phyloP scores from a whole-genome alignment of 1,140 invertebrate genomes.

The Teleogryllus occipitalis region DNA sequence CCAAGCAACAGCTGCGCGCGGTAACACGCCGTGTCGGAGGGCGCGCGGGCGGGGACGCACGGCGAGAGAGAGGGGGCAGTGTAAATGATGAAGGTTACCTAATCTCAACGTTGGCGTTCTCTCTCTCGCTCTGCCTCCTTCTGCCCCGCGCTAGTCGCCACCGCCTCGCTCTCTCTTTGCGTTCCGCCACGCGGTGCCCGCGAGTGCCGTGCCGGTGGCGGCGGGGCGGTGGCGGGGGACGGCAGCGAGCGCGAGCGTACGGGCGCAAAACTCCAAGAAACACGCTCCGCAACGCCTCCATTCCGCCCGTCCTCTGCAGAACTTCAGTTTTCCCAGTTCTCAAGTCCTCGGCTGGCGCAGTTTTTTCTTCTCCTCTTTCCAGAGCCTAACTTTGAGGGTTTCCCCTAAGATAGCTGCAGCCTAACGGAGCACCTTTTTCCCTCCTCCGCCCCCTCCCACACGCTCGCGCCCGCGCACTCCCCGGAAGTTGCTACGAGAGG shows the following conservation, averaged over 20 bases:
- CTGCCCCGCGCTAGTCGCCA: no score
- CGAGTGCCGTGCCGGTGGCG: not conserved
- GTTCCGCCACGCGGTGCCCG: no score
- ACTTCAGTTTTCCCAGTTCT: not conserved
- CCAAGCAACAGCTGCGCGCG: slow-evolving; percentile 13
- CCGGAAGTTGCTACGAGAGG: no score
- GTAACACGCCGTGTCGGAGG: not conserved
- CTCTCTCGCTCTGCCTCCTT: not conserved
- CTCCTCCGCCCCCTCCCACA: not conserved
- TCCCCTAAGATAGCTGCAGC: not conserved
- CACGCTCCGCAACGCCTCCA: not conserved
- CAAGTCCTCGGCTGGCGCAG: not conserved
- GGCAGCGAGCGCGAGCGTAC: no score
- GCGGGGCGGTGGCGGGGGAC: no score
- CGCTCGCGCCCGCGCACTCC: no score
- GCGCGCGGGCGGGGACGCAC: not conserved
- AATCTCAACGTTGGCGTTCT: not conserved
- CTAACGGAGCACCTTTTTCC: not conserved
- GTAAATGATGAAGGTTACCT: slow-evolving; percentile 4
- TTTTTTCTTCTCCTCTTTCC: not conserved
- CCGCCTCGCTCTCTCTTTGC: no score
- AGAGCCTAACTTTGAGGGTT: not conserved
- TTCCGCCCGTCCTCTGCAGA: not conserved
- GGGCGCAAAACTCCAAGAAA: not conserved
- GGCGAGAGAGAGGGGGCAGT: not conserved